Base-by-base conservation (phyloP, 2,888 invertebrate genomes). In the Neoascia interrupta region DNA sequence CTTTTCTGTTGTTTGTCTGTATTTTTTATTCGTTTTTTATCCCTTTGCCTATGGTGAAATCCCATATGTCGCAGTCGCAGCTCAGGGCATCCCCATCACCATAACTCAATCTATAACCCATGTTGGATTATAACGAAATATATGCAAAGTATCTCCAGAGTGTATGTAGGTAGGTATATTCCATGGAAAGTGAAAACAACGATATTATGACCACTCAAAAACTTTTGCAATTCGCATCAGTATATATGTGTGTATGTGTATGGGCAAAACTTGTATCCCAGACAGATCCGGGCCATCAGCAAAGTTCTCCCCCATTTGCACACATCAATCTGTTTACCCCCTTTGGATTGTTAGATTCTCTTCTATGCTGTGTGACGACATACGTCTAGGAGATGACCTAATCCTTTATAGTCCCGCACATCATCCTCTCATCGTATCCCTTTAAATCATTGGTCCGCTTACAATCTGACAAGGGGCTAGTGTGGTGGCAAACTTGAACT, bases 21-120 rank as follows among this genome's bases (percentile, higher is more conserved):
- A n/a, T n/a, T n/a, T n/a, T n/a, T n/a, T 13, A 34, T 37, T 39
- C 28, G 23, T 13, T 43, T 53, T 23, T 11, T 56, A 23, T 41
- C 15, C 23, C 31, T 53, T 70, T 39, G 28, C 21, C 49, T 47
- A 31, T 66, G 41, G 41, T 66, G 79, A 69, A 72, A 66, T 60
- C 64, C 66, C 79, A 79, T 72, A 72, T 79, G 72, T 79, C 66
- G 51, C 58, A 63, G 54, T 58, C 51, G 51, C 45, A 43, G 39
- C 53, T 53, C 28, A 13, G 34, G 34, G 56, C 69, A 56, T 54
- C 47, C 68, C 60, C 60, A 66, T 79, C 66, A 60, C 41, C 66
- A 79, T 79, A 72, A 79, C 54, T 79, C 79, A 79, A 79, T 72
- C 72, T 56, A 61, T 66, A 72, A 49, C 72, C 72, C 64, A 49